Evolutionary conservation across 1,140 invertebrate genomes (phyloP), one percentile per base, ranked within the genome.

Genomic region (Drosophila gunungcola): DNA sequence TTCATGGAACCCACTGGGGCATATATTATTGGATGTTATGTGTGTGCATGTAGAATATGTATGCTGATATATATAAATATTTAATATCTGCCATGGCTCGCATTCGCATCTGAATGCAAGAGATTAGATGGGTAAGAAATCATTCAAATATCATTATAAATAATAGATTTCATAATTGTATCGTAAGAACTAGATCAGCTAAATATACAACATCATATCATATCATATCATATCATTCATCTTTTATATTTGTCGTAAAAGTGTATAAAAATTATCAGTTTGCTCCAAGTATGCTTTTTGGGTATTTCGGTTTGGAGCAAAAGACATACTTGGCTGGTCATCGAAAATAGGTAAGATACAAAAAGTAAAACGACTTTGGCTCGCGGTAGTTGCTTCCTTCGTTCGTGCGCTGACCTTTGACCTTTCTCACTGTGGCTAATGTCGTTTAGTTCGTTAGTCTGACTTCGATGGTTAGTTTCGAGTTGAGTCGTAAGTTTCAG

Each of bases 1-100:
- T 86, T 77, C 76, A 88, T 88, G 84, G 84, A 88, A 88, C 84
- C 84, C 84, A 88, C 84, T 80, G 63, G 84, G 84, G 84, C 73
- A 88, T 82, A 81, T 88, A 88, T 89, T 86, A 86, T 86, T 86
- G 70, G 75, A 83, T 89, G 80, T 89, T 88, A 65, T 83, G 61
- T 67, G 67, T 73, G 51, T 69, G 46, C 54, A 42, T 60, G 64
- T 29, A 46, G 55, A 58, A 46, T 64, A 67, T 67, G 64, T 70
- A 42, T 55, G 46, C 46, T 63, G 46, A 72, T 57, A 41, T 69
- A 64, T 52, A 68, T 72, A 56, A 25, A 34, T 49, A 55, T 46
- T 42, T 32, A 13, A 39, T 76, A 56, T 76, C 55, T 70, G 52
- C 52, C 53, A 63, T 48, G 56, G 32, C 56, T 58, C 12, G 56